A percentile compares a stretch with the other conserved stretches of the same genome.
These are phyloP conservation scores for Chamaea fasciata DNA, from an alignment of 2,113 vertebrate genomes.

Conservation along the genomic window DNA sequence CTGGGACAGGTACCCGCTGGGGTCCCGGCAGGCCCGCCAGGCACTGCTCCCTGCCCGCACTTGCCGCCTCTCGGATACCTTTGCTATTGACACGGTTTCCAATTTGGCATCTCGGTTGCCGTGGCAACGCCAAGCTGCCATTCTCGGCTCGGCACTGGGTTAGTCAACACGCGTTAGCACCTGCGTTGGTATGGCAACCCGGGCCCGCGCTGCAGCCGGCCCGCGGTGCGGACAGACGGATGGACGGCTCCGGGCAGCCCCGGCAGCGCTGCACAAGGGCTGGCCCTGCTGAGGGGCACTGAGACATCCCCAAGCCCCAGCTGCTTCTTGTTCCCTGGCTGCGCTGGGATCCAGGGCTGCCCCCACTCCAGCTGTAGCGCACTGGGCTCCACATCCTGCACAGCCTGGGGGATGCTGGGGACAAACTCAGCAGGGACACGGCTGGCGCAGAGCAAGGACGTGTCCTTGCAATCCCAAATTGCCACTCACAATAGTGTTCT, in stretches of 20 bases:
- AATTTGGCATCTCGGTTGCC: conserved; percentile 59
- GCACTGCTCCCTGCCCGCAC: neutral
- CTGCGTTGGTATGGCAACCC: conserved; percentile 75
- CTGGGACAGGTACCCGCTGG: neutral
- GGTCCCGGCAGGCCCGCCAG: neutral
- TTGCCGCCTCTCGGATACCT: neutral
- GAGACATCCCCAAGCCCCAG: neutral
- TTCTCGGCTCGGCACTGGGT: conserved; percentile 59
- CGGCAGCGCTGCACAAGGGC: rapidly evolving
- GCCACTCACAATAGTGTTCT: neutral
- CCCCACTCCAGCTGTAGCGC: rapidly evolving
- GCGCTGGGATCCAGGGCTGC: neutral
- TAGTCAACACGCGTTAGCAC: conserved; percentile 55
- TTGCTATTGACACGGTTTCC: conserved; percentile 3
- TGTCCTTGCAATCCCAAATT: neutral
- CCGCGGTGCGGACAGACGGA: rapidly evolving
- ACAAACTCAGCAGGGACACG: rapidly evolving
- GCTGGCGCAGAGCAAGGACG: neutral
- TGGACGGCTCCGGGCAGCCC: neutral
- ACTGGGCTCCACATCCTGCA: neutral
- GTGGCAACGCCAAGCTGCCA: conserved; percentile 60
- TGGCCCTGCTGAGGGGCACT: neutral
- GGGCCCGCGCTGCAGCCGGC: neutral
- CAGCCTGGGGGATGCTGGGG: rapidly evolving
- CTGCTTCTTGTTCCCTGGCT: neutral